phyloP scores from a whole-genome alignment of 2,888 invertebrate genomes.

The Tiliacea citrago region DNA sequence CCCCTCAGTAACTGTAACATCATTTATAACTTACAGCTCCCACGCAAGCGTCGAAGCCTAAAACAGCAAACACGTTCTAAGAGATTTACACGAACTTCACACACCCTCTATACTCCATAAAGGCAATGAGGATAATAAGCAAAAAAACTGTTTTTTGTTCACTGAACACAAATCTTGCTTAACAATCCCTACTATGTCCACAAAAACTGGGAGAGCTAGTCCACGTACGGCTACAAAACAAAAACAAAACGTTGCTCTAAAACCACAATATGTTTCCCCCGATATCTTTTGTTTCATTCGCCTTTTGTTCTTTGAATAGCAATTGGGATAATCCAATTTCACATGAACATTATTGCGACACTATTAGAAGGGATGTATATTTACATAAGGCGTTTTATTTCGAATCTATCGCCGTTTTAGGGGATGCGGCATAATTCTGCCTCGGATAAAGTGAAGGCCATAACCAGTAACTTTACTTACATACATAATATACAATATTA shows the following conservation, averaged over 20 bases:
- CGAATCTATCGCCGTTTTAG: slow-evolving; percentile 19
- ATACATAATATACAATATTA: background rate
- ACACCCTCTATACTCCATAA: slow-evolving; percentile 55
- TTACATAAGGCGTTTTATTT: slow-evolving; percentile 41
- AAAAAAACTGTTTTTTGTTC: slow-evolving; percentile 68
- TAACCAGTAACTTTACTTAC: background rate
- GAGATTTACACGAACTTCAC: slow-evolving; percentile 60
- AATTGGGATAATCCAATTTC: slow-evolving; percentile 72
- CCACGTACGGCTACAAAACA: slow-evolving; percentile 67
- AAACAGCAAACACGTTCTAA: slow-evolving; percentile 54
- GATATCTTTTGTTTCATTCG: slow-evolving; percentile 74
- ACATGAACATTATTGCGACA: slow-evolving; percentile 60
- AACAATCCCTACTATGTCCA: slow-evolving; percentile 67
- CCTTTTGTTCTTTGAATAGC: slow-evolving; percentile 69
- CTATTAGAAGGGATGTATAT: slow-evolving; percentile 35
- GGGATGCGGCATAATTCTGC: background rate
- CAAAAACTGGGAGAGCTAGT: slow-evolving; percentile 69
- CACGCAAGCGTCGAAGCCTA: slow-evolving; percentile 55
- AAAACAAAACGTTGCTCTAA: slow-evolving; percentile 74
- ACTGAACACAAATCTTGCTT: slow-evolving; percentile 75
- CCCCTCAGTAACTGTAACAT: slow-evolving; percentile 14
- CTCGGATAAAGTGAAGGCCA: background rate
- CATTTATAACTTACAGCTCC: slow-evolving; percentile 43
- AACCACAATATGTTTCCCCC: slow-evolving; percentile 73
- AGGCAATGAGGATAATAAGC: slow-evolving; percentile 68